Conservation (phyloP, 2,888 invertebrate species). For the Chrysotoxum bicinctum region DNA sequence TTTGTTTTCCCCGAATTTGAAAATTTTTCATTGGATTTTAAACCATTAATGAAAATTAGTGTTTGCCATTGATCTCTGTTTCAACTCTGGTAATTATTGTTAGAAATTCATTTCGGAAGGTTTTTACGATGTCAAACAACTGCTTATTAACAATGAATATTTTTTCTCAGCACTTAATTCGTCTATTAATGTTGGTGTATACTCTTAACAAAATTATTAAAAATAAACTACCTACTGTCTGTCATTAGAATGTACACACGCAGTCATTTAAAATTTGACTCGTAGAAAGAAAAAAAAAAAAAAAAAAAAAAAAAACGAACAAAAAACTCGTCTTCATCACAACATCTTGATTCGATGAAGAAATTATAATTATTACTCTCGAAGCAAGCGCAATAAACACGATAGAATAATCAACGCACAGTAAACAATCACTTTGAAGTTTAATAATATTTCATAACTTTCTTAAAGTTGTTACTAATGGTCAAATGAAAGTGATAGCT, state of each 20-base stretch:
- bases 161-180: conserved; percentile 1
- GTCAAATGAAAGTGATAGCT: conserved; percentile 59
- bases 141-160: neutral
- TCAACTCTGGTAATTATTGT: neutral
- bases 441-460: conserved; percentile 42
- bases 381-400: neutral
- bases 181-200: neutral
- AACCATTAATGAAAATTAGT: neutral
- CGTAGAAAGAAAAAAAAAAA: neutral
- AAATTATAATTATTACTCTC: conserved; percentile 47
- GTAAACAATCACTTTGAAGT: conserved; percentile 22
- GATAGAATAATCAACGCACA: conserved; percentile 13
- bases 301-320: neutral
- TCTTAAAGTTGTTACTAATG: conserved; percentile 49
- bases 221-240: too few species aligned
- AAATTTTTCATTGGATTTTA: neutral
- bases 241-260: conserved; percentile 11
- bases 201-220: neutral
- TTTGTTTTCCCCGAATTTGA: too few species aligned
- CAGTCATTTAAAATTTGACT: neutral
- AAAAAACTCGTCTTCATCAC: conserved; percentile 8
- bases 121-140: neutral
- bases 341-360: conserved; percentile 32
- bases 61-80: neutral
- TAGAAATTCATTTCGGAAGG: neutral